Conservation (phyloP, 1,140 invertebrate species). For the Zaprionus lachaisei region DNA sequence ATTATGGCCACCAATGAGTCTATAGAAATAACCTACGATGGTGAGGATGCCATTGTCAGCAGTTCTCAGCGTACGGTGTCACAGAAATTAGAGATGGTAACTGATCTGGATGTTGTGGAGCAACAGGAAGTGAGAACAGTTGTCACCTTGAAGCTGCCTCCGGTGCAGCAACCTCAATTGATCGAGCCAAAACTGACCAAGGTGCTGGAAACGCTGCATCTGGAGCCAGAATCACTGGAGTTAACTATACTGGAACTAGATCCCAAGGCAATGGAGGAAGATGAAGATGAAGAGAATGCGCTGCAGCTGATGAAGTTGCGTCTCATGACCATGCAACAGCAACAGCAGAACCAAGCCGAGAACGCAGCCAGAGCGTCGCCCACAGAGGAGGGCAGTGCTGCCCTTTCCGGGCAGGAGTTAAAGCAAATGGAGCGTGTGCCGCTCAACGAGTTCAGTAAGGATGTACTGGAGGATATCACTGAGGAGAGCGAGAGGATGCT, state of each 20-base stretch:
- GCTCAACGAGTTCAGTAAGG: slow-evolving; percentile 71
- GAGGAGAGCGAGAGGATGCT: slow-evolving; percentile 78
- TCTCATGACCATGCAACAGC: slow-evolving; percentile 68
- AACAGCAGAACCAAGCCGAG: slow-evolving; percentile 46
- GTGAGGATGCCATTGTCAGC: slow-evolving; percentile 42
- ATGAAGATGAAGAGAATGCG: slow-evolving; percentile 69
- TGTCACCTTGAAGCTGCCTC: slow-evolving; percentile 36
- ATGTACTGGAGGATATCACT: slow-evolving; percentile 80
- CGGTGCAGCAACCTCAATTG: slow-evolving; percentile 40
- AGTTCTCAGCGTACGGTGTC: slow-evolving; percentile 32
- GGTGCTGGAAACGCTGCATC: slow-evolving; percentile 38
- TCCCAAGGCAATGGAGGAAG: slow-evolving; percentile 29
- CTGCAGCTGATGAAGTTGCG: slow-evolving; percentile 73
- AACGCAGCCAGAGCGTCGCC: slow-evolving; percentile 54
- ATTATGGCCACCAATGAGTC: slow-evolving; percentile 77
- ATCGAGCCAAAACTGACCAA: slow-evolving; percentile 50
- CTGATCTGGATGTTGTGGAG: slow-evolving; percentile 53
- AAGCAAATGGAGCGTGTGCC: slow-evolving; percentile 81
- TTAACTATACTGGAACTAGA: slow-evolving; percentile 52
- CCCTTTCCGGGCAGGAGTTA: slow-evolving; percentile 27
- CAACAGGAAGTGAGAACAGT: slow-evolving; percentile 3
- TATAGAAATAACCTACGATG: slow-evolving; percentile 73
- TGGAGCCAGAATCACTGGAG: slow-evolving; percentile 56
- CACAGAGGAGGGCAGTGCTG: slow-evolving; percentile 44
- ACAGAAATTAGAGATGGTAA: slow-evolving; percentile 47